These are phyloP conservation scores for Eurosta solidaginis DNA, from an alignment of 1,140 invertebrate genomes.

Conservation along the genomic window DNA sequence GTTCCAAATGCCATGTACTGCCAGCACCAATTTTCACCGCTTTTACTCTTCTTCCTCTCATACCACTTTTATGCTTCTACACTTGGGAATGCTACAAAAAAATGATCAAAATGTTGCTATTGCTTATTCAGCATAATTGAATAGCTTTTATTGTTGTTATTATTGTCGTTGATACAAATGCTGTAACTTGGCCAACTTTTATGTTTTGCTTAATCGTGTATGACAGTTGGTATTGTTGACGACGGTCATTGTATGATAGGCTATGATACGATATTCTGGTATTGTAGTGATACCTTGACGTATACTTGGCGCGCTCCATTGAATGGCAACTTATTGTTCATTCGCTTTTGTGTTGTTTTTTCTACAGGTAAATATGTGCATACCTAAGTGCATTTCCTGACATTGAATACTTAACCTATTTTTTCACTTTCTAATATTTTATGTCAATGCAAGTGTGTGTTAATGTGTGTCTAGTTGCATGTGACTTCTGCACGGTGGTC, in stretches of 20 bases:
- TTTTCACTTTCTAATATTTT: not conserved
- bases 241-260: not conserved
- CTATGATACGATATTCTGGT: no score
- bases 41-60: no score
- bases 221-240: constrained; percentile 22
- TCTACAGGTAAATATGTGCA: not conserved
- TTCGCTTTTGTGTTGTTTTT: not conserved
- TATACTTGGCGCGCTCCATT: not conserved
- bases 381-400: not conserved
- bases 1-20: not conserved
- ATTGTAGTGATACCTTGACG: not conserved
- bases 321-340: not conserved
- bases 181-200: not conserved
- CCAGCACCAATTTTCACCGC: not conserved
- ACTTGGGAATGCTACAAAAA: not conserved
- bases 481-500: no score
- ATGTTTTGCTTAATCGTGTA: constrained; percentile 3
- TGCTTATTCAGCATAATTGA: not conserved
- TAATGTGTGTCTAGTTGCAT: no score
- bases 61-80: no score
- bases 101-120: not conserved
- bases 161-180: no score
- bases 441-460: not conserved
- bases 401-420: not conserved
- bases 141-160: not conserved